These are phyloP conservation scores for Sebastes diploproa DNA, from an alignment of 2,797 vertebrate genomes.

Conservation along the genomic window DNA sequence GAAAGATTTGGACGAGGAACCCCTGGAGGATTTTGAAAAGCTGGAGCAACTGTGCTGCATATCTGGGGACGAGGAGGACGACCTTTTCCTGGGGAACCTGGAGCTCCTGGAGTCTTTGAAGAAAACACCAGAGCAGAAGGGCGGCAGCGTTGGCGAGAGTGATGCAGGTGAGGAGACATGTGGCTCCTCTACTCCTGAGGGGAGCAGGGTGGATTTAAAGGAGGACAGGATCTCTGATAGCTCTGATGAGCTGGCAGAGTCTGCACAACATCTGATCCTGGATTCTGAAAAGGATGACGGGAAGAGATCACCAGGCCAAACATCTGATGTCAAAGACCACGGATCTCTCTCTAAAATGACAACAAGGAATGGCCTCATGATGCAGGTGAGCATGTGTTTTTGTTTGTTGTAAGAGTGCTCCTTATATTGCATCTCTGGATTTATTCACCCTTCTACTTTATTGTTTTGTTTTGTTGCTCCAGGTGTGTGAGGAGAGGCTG, in stretches of 20 bases:
- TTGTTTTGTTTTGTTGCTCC: conserved; percentile 34
- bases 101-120: conserved; percentile 84
- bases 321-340: conserved; percentile 78
- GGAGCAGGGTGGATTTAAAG: conserved; percentile 43
- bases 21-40: conserved; percentile 87
- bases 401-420: not conserved
- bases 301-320: conserved; percentile 49
- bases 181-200: conserved; percentile 35
- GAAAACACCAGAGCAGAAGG: conserved; percentile 76
- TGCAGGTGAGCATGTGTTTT: conserved; percentile 78
- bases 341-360: conserved; percentile 81
- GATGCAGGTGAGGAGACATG: conserved; percentile 31
- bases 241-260: conserved; percentile 28
- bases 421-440: not conserved
- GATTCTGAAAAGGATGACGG: conserved; percentile 42
- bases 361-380: conserved; percentile 87
- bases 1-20: conserved; percentile 86
- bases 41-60: conserved; percentile 85
- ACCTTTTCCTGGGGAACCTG: conserved; percentile 83
- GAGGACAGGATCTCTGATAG: conserved; percentile 44
- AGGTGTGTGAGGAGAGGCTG: conserved; percentile 93
- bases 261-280: conserved; percentile 26
- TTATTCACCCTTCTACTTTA: not conserved
- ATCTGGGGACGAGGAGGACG: conserved; percentile 84
- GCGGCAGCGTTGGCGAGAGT: conserved; percentile 1